phyloP scores from a whole-genome alignment of 2,797 vertebrate species.

The Notolabrus celidotus region DNA sequence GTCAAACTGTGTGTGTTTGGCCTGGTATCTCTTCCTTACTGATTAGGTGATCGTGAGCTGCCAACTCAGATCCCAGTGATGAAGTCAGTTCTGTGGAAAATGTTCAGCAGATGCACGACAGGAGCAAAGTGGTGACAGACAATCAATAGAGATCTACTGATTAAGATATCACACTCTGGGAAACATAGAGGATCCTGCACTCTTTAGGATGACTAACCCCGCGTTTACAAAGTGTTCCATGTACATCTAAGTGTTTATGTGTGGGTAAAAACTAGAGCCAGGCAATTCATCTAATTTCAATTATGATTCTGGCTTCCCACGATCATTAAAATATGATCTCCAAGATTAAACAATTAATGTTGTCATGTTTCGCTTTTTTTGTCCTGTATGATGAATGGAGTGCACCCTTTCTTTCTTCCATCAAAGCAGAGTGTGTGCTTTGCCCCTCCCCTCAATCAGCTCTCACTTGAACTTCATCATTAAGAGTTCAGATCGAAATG shows the following conservation, averaged over 20 bases:
- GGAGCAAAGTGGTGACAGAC: conserved; percentile 59
- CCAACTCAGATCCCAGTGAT: conserved; percentile 41
- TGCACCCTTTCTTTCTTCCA: too few species aligned
- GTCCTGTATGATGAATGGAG: too few species aligned
- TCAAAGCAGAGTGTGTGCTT: too few species aligned
- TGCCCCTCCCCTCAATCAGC: too few species aligned
- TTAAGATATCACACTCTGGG: conserved; percentile 59
- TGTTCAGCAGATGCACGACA: conserved; percentile 50
- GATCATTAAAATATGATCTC: too few species aligned
- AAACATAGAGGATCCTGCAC: conserved; percentile 31
- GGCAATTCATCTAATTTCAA: too few species aligned
- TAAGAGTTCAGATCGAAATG: too few species aligned
- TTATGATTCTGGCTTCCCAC: too few species aligned
- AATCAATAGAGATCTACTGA: conserved; percentile 70
- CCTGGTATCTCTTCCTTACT: conserved; percentile 21
- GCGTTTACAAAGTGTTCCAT: conserved; percentile 12
- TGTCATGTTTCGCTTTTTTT: too few species aligned
- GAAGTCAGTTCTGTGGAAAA: conserved; percentile 48
- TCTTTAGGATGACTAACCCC: conserved; percentile 7
- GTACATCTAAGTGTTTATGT: conserved; percentile 16
- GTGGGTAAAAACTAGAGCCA: neutral
- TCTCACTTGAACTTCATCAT: too few species aligned
- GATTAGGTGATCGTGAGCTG: conserved; percentile 49
- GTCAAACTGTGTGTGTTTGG: neutral
- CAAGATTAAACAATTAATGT: too few species aligned